phyloP scores from a whole-genome alignment of 2,113 vertebrate species.

The Bolborhynchus lineola region DNA sequence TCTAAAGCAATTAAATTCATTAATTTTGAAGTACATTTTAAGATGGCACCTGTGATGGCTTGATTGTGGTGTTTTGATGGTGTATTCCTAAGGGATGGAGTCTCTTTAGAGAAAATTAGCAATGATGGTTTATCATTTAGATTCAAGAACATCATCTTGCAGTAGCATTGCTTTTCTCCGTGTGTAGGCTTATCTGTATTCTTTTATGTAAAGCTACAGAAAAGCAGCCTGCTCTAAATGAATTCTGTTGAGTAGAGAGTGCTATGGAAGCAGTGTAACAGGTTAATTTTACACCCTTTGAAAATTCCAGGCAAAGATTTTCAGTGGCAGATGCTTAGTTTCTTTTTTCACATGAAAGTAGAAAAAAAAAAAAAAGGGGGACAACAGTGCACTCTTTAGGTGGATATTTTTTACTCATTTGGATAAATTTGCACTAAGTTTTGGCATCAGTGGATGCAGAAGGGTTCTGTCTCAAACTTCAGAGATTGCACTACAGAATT shows the following conservation, averaged over 20 bases:
- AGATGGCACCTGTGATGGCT: background rate
- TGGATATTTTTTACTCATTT: background rate
- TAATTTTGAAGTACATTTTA: background rate
- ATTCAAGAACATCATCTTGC: background rate
- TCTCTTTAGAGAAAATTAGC: background rate
- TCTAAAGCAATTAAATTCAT: background rate
- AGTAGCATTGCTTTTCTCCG: background rate
- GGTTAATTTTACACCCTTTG: background rate
- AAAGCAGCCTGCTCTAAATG: background rate
- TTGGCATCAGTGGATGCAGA: background rate
- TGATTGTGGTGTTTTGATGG: background rate
- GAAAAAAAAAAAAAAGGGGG: background rate
- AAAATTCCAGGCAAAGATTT: background rate
- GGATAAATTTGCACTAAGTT: background rate
- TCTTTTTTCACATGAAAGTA: background rate
- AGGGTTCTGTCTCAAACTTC: background rate
- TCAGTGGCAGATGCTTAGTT: background rate
- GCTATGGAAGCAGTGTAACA: background rate
- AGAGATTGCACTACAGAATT: background rate
- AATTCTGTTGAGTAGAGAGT: background rate
- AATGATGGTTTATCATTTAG: background rate
- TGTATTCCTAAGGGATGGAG: background rate
- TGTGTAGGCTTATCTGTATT: accelerated
- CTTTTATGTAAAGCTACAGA: background rate
- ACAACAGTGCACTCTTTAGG: background rate